Conservation (phyloP, 2,797 vertebrate species). For the Steatocranus sp. region DNA sequence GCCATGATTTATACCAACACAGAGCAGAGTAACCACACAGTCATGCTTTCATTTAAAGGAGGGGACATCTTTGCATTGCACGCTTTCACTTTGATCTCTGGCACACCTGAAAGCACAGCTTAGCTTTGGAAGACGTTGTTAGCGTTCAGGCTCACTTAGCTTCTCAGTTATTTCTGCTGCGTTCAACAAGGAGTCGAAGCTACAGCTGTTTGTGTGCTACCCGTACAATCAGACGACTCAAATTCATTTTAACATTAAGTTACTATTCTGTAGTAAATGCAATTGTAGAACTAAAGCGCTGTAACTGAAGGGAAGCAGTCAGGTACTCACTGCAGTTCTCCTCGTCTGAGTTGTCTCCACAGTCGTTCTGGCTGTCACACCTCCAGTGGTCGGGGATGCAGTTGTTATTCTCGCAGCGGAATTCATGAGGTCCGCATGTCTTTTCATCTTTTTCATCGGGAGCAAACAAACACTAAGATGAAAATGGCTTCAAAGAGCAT, state of each 20-base stretch:
- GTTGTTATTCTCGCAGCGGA: constrained; percentile 98
- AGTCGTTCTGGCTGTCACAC: constrained; percentile 98
- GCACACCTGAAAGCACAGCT: neutral
- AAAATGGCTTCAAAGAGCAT: constrained; percentile 78
- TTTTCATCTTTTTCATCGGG: constrained; percentile 92
- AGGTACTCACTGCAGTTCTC: constrained; percentile 94
- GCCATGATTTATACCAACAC: neutral
- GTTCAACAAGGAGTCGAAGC: neutral
- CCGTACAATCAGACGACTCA: neutral
- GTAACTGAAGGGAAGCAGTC: constrained; percentile 20
- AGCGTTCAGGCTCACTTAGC: neutral
- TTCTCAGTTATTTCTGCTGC: neutral
- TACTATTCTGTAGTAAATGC: neutral
- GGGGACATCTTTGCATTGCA: neutral
- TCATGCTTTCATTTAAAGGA: neutral
- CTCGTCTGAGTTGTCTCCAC: constrained; percentile 97
- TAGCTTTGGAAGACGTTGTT: neutral
- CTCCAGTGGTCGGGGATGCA: constrained; percentile 99
- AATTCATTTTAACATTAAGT: neutral
- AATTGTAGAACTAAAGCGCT: neutral
- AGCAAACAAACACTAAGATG: constrained; percentile 75
- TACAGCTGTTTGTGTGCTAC: neutral
- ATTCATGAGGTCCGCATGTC: constrained; percentile 97
- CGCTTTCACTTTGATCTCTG: neutral
- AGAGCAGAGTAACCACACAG: neutral